phyloP scores from a whole-genome alignment of 2,888 invertebrate genomes.

The Dasysyrphus tricinctus region DNA sequence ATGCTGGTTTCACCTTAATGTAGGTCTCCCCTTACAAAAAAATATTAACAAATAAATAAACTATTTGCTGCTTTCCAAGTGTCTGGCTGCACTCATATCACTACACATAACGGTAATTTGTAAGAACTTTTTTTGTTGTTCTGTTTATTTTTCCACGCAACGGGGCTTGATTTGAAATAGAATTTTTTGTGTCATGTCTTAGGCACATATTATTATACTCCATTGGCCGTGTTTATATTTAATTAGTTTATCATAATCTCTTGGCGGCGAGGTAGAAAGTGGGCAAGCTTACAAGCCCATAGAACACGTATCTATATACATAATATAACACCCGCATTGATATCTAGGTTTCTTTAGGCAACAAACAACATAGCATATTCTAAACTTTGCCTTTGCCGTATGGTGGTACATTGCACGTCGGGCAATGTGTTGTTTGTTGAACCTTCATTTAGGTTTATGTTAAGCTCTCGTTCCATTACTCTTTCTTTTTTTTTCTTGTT shows the following conservation, averaged over 20 bases:
- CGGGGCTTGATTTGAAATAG: constrained; percentile 47
- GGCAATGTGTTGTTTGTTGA: constrained; percentile 45
- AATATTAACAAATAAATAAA: constrained; percentile 14
- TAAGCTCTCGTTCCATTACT: constrained; percentile 43
- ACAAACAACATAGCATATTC: constrained; percentile 9
- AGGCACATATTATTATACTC: constrained; percentile 49
- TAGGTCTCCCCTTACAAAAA: constrained; percentile 52
- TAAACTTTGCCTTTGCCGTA: background rate
- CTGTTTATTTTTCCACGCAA: constrained; percentile 39
- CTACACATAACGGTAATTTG: constrained; percentile 50
- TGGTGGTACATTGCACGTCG: constrained; percentile 38
- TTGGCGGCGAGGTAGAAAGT: constrained; percentile 20
- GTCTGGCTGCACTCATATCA: constrained; percentile 48
- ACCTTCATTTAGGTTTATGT: constrained; percentile 51
- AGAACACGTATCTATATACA: constrained; percentile 30
- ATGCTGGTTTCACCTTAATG: constrained; percentile 65
- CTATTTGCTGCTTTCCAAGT: constrained; percentile 48
- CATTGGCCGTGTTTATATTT: constrained; percentile 65
- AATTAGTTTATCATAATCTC: constrained; percentile 71
- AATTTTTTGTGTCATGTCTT: constrained; percentile 50
- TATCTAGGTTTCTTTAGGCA: constrained; percentile 51
- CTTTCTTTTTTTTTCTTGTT: background rate
- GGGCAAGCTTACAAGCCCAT: constrained; percentile 25
- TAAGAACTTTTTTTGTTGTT: constrained; percentile 47
- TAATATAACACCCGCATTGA: constrained; percentile 44